Conservation (phyloP, 2,113 vertebrate genomes). For the Triplophysa dalaica region DNA sequence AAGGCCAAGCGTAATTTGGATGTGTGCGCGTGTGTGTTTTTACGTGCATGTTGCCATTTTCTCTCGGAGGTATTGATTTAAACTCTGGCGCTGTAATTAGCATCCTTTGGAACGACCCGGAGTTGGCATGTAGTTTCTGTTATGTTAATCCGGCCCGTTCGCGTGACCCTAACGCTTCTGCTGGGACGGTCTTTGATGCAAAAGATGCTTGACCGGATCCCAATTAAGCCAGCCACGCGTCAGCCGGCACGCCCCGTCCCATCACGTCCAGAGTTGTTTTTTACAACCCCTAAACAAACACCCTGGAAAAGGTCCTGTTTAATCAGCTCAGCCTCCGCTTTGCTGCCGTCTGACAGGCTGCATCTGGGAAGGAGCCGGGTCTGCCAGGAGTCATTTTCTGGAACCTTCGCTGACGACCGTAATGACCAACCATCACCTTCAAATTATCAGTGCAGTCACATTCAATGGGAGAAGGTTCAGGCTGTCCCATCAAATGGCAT, state of each 20-base stretch:
- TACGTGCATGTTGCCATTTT: constrained; percentile 49
- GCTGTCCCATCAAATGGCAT: constrained; percentile 34
- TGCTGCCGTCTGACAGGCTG: constrained; percentile 54
- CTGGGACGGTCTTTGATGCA: constrained; percentile 47
- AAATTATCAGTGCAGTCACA: constrained; percentile 53
- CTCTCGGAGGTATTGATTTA: constrained; percentile 64
- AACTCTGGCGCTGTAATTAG: constrained; percentile 63
- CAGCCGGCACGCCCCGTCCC: constrained; percentile 40
- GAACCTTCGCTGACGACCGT: constrained; percentile 53
- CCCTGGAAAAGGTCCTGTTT: constrained; percentile 55
- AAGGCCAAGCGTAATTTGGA: constrained; percentile 59
- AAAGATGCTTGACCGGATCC: constrained; percentile 57
- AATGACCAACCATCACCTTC: constrained; percentile 61
- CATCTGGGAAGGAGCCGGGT: constrained; percentile 50
- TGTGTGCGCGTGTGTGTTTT: constrained; percentile 7
- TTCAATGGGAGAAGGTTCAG: constrained; percentile 38
- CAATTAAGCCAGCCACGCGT: constrained; percentile 56
- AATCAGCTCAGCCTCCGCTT: constrained; percentile 60
- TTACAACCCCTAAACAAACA: constrained; percentile 54
- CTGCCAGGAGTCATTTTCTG: constrained; percentile 60
- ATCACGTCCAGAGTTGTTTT: constrained; percentile 39
- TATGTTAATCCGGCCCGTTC: constrained; percentile 60
- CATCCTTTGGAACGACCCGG: constrained; percentile 54
- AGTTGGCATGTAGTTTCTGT: constrained; percentile 61
- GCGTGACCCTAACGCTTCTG: constrained; percentile 56